These are phyloP conservation scores for Metopia argyrocephala DNA, from an alignment of 2,888 invertebrate genomes.

Conservation along the genomic window DNA sequence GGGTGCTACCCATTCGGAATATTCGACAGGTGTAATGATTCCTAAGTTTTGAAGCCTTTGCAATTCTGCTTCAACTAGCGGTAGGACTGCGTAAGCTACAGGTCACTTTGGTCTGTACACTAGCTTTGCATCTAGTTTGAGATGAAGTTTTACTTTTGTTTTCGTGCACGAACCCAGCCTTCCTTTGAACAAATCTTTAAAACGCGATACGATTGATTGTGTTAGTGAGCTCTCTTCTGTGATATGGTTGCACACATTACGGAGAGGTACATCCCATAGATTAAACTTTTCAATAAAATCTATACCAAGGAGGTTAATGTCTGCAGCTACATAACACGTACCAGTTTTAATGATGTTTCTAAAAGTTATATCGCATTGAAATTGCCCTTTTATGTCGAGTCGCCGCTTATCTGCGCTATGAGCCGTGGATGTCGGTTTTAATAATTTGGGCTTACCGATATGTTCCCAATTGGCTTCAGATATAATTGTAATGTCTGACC, in stretches of 20 bases:
- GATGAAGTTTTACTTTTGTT: conserved; percentile 4
- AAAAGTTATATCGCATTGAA: neutral
- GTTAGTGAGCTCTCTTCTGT: neutral
- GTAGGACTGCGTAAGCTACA: conserved; percentile 58
- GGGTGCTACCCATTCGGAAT: conserved; percentile 62
- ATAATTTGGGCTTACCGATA: conserved; percentile 22
- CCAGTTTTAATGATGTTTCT: neutral
- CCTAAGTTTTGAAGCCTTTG: conserved; percentile 46
- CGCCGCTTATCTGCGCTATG: neutral
- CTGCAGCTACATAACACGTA: neutral
- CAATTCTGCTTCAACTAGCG: conserved; percentile 50
- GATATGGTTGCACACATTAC: neutral
- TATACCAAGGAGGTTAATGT: neutral
- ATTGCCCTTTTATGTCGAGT: neutral
- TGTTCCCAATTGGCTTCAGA: conserved; percentile 26
- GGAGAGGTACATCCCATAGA: conserved; percentile 1
- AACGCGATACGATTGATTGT: neutral
- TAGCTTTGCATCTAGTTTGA: conserved; percentile 38
- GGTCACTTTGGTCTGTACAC: conserved; percentile 51
- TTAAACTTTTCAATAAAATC: conserved; percentile 1
- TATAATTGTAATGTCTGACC: conserved; percentile 40
- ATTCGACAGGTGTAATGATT: conserved; percentile 57
- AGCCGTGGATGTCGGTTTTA: neutral
- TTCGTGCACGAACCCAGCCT: neutral
- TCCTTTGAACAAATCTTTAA: neutral